Conservation (phyloP, 2,888 invertebrate genomes). For the Oxycera nigricornis region DNA sequence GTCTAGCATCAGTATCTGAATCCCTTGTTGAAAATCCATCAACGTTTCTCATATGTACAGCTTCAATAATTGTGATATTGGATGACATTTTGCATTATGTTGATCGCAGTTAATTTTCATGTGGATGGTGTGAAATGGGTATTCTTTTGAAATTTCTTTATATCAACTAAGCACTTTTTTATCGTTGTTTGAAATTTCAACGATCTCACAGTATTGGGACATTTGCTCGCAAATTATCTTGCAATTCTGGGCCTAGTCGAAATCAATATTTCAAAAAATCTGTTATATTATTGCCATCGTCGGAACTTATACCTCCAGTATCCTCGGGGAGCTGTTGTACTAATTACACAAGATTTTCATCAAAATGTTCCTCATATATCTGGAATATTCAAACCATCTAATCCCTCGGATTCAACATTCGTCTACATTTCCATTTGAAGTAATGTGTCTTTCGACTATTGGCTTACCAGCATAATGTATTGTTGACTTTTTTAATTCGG, state of each 20-base stretch:
- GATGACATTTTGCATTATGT: not conserved
- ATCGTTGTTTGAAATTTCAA: not conserved
- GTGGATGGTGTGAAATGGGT: not conserved
- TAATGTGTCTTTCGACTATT: not conserved
- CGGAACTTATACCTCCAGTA: not conserved
- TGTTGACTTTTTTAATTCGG: not conserved
- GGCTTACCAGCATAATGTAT: not conserved
- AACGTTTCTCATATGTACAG: not conserved
- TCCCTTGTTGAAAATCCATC: not conserved
- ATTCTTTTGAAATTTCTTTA: not conserved
- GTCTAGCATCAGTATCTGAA: not conserved
- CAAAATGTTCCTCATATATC: not conserved
- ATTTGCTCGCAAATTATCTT: not conserved
- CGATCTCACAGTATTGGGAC: not conserved
- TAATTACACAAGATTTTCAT: not conserved
- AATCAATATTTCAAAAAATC: not conserved
- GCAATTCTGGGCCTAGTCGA: not conserved
- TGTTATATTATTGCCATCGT: not conserved
- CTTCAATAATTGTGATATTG: not conserved
- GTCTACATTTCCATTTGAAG: not conserved
- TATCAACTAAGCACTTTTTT: not conserved
- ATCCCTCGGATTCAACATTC: not conserved
- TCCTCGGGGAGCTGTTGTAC: not conserved
- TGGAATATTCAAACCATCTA: not conserved
- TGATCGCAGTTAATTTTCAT: not conserved